These are phyloP conservation scores for Euzetes globulus DNA, from an alignment of 2,888 invertebrate genomes.

Conservation along the genomic window DNA sequence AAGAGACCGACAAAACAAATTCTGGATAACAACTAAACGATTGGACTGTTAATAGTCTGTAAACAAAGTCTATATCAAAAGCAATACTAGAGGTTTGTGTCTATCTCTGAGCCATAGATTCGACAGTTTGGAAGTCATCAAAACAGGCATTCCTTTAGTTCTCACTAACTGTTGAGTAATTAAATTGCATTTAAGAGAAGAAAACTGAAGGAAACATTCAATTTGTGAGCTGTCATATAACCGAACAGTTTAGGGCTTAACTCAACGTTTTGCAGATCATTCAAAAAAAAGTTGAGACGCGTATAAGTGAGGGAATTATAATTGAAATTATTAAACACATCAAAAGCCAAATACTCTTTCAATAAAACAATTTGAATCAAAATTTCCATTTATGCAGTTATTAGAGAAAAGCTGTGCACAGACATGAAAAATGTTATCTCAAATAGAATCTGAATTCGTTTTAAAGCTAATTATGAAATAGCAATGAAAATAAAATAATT, in stretches of 20 bases:
- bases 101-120: not conserved
- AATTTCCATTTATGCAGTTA: too few species aligned
- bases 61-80: not conserved
- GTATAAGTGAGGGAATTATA: too few species aligned
- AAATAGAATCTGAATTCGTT: too few species aligned
- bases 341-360: too few species aligned
- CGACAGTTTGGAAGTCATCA: not conserved
- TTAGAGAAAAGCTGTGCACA: too few species aligned
- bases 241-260: not conserved
- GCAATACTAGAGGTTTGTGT: not conserved
- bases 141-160: not conserved
- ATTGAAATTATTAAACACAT: too few species aligned
- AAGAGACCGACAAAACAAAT: not conserved
- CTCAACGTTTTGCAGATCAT: too few species aligned
- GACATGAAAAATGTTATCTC: too few species aligned
- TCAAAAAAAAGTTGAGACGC: too few species aligned
- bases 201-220: not conserved
- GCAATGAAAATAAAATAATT: too few species aligned
- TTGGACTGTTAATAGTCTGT: not conserved
- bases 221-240: not conserved
- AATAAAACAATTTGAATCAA: too few species aligned
- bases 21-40: not conserved
- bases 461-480: too few species aligned
- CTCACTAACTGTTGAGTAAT: not conserved
- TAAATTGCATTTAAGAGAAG: not conserved